These are phyloP conservation scores for Lycodopsis pacificus DNA, from an alignment of 2,797 vertebrate species.

Conservation along the genomic window DNA sequence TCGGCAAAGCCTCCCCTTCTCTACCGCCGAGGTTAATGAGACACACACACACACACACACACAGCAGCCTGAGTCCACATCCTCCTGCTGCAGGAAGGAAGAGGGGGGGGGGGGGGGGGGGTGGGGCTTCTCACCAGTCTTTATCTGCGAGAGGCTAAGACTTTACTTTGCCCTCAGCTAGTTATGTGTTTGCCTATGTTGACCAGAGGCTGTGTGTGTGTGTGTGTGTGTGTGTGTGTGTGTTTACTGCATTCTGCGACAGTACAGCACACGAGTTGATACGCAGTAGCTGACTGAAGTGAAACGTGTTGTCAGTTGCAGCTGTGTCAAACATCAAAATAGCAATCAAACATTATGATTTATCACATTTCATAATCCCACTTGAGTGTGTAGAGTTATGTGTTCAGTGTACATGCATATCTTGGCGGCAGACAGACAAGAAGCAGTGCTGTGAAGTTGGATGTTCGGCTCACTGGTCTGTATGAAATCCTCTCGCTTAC, in stretches of 20 bases:
- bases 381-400: background rate
- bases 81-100: slow-evolving; percentile 9
- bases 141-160: slow-evolving; percentile 21
- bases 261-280: slow-evolving; percentile 2
- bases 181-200: slow-evolving; percentile 43
- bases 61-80: slow-evolving; percentile 18
- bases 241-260: background rate
- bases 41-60: slow-evolving; percentile 4
- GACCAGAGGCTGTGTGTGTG: slow-evolving; percentile 35
- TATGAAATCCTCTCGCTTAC: background rate
- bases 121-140: background rate
- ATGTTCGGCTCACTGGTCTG: background rate
- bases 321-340: background rate
- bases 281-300: background rate
- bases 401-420: background rate
- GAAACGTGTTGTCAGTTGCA: background rate
- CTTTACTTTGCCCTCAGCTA: slow-evolving; percentile 31
- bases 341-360: background rate
- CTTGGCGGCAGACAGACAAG: too few relatives aligned
- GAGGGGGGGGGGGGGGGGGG: background rate
- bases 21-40: slow-evolving; percentile 62
- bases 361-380: background rate
- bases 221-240: slow-evolving; percentile 18
- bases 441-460: background rate
- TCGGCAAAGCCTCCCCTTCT: slow-evolving; percentile 50